Evolutionary conservation across 2,797 vertebrate genomes (phyloP).

Genomic region (Urosaurus nigricauda): DNA sequence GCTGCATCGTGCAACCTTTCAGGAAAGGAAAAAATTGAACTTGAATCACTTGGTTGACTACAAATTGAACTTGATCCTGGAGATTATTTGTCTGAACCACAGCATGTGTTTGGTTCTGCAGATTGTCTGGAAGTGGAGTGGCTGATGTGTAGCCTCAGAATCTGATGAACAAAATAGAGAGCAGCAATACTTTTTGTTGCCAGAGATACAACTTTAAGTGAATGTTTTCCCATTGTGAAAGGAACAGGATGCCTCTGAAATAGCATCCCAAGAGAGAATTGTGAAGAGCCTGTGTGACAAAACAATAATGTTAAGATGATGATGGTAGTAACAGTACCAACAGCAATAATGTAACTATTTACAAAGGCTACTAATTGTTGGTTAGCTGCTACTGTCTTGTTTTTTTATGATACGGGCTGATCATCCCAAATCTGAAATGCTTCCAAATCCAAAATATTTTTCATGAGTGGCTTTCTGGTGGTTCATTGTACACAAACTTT

Average conservation of each 20-base stretch:
- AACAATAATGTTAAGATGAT: no score
- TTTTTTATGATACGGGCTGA: background rate
- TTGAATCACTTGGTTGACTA: background rate
- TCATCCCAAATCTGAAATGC: no score
- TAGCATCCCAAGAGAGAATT: background rate
- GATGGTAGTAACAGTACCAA: no score
- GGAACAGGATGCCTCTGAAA: background rate
- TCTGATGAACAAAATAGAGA: background rate
- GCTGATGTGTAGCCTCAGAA: no score
- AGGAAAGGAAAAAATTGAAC: background rate
- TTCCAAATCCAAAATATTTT: no score
- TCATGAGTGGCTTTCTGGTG: no score
- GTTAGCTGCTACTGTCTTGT: background rate
- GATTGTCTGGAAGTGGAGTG: no score
- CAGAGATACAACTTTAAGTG: background rate
- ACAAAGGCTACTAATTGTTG: background rate
- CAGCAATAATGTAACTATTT: no score
- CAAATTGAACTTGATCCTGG: background rate
- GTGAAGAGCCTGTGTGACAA: no score
- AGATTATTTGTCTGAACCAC: background rate
- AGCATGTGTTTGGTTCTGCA: no score
- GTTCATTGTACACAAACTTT: no score
- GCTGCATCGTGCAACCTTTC: background rate
- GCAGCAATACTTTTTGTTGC: background rate
- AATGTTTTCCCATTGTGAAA: background rate